A percentile compares a stretch with the other conserved stretches of the same genome.
Conservation (phyloP, 2,888 invertebrate genomes). For the Synergus japonicus region DNA sequence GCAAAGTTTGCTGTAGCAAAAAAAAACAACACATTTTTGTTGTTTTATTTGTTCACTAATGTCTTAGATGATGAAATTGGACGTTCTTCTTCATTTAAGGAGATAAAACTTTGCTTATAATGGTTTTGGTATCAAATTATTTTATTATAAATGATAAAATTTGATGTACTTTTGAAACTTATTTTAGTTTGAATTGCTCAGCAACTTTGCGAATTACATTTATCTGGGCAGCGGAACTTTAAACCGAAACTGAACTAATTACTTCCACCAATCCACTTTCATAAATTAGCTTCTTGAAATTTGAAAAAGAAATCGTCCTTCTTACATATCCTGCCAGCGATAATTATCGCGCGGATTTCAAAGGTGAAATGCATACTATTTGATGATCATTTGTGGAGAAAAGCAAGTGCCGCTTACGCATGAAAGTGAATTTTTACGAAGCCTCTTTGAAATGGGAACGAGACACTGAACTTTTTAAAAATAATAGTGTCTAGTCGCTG, state of each 20-base stretch:
- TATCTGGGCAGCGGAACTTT: neutral
- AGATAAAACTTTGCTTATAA: too few relatives aligned
- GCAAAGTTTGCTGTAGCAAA: neutral
- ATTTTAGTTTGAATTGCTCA: neutral
- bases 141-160: too few relatives aligned
- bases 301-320: conserved; percentile 1
- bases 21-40: too few relatives aligned
- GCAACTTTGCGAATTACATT: neutral
- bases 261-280: neutral
- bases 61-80: too few relatives aligned
- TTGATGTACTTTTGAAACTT: neutral
- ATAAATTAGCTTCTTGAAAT: neutral
- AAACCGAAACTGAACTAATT: neutral
- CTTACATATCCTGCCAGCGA: neutral
- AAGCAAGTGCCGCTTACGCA: conserved; percentile 42
- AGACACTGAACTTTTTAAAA: conserved; percentile 50
- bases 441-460: conserved; percentile 52
- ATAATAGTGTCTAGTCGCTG: conserved; percentile 49
- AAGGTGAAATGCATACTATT: conserved; percentile 17
- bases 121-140: too few relatives aligned
- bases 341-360: conserved; percentile 15
- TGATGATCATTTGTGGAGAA: neutral
- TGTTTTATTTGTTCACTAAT: too few relatives aligned
- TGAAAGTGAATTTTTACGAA: conserved; percentile 53
- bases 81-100: too few relatives aligned